Conservation (phyloP, 2,888 invertebrate species). For the Acanthosepion esculentum region DNA sequence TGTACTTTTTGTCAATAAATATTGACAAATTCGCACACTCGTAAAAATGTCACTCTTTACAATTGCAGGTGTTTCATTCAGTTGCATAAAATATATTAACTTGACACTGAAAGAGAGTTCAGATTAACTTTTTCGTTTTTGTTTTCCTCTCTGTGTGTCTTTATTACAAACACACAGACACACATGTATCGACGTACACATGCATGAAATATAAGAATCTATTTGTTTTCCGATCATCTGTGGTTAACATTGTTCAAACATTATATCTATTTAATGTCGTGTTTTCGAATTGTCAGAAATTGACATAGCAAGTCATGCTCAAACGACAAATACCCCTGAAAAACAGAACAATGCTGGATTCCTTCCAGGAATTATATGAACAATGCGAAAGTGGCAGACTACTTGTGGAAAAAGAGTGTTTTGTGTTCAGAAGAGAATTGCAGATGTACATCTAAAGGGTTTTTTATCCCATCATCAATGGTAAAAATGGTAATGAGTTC, state of each 20-base stretch:
- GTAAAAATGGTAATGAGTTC: no score
- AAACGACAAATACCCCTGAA: no score
- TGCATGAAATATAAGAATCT: not conserved
- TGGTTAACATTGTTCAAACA: not conserved
- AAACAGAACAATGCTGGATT: no score
- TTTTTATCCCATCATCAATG: no score
- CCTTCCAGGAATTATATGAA: no score
- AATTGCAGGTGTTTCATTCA: slow-evolving; percentile 33
- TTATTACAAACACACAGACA: not conserved
- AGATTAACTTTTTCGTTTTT: not conserved
- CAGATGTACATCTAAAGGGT: no score
- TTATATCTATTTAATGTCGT: not conserved
- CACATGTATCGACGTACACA: not conserved
- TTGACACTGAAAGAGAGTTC: not conserved
- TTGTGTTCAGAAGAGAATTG: no score
- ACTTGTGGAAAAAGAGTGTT: no score
- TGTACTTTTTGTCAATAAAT: not conserved
- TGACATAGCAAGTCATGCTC: not conserved
- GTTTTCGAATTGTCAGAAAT: not conserved
- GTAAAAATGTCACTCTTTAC: slow-evolving; percentile 16
- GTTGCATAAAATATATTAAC: not conserved
- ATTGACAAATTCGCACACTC: not conserved
- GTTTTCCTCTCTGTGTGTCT: not conserved
- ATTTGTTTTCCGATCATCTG: not conserved
- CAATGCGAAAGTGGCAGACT: no score